Evolutionary conservation across 2,797 vertebrate genomes (phyloP).

Genomic region (Artibeus lituratus): DNA sequence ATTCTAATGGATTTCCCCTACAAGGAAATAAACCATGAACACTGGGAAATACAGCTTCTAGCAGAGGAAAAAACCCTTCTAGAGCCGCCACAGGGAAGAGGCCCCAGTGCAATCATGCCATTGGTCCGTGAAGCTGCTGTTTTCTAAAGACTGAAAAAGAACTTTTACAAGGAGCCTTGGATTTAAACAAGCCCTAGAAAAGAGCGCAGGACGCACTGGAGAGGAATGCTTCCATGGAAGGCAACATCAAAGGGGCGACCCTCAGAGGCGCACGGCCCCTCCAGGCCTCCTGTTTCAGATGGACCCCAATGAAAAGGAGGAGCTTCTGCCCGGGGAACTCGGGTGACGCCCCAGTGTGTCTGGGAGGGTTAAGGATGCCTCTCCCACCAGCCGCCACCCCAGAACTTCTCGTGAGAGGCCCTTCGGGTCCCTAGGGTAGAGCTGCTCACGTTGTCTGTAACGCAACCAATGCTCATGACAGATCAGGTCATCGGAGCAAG

Average conservation of each 20-base stretch:
- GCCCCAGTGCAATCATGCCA: no score
- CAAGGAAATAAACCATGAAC: not conserved
- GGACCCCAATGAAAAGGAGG: not conserved
- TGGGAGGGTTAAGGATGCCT: not conserved
- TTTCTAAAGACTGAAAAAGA: not conserved
- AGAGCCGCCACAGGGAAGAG: not conserved
- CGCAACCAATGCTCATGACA: not conserved
- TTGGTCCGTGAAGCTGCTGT: not conserved
- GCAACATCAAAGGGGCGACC: not conserved
- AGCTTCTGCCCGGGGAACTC: not conserved
- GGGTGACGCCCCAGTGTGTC: not conserved
- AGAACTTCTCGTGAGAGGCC: not conserved
- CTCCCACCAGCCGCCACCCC: not conserved
- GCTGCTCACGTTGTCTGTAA: not conserved
- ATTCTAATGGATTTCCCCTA: no score
- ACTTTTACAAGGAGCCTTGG: not conserved
- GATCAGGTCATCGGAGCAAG: not conserved
- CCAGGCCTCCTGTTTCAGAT: not conserved
- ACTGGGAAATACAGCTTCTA: not conserved
- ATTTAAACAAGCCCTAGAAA: not conserved
- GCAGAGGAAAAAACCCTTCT: not conserved
- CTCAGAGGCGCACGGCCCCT: not conserved
- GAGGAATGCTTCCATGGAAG: not conserved
- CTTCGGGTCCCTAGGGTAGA: not conserved
- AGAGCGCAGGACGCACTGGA: not conserved